phyloP scores from a whole-genome alignment of 2,113 vertebrate genomes.

The Notothenia rossii region DNA sequence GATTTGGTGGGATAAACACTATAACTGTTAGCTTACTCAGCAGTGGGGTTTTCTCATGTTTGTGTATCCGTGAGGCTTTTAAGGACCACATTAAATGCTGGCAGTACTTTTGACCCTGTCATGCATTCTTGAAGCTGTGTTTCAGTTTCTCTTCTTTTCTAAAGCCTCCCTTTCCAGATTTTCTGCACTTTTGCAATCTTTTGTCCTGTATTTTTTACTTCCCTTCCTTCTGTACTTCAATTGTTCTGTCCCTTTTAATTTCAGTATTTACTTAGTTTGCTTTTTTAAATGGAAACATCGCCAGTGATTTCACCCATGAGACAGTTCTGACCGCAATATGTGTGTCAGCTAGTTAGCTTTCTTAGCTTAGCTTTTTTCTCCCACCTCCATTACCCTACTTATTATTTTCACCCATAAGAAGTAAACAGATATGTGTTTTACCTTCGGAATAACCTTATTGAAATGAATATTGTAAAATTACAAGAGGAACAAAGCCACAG shows the following conservation, averaged over 20 bases:
- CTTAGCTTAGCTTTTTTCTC: background rate
- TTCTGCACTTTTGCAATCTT: conserved; percentile 12
- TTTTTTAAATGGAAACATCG: background rate
- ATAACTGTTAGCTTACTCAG: conserved; percentile 50
- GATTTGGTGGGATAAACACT: conserved; percentile 55
- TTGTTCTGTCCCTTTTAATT: background rate
- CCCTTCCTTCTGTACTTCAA: background rate
- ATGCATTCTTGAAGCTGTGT: conserved; percentile 39
- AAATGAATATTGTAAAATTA: no score
- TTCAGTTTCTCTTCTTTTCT: conserved; percentile 4
- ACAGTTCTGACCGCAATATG: no score
- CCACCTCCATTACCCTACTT: background rate
- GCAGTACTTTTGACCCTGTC: conserved; percentile 43
- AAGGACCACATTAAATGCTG: conserved; percentile 39
- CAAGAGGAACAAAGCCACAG: no score
- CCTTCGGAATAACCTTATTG: no score
- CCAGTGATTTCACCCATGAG: background rate
- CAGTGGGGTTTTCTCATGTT: conserved; percentile 43
- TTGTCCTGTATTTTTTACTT: background rate
- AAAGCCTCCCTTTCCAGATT: background rate
- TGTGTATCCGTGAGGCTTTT: conserved; percentile 49
- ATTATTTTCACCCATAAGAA: background rate
- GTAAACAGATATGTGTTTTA: no score
- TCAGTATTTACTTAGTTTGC: background rate
- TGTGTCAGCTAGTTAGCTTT: background rate